Conservation (phyloP, 1,140 invertebrate species). For the Eriocheir sinensis region DNA sequence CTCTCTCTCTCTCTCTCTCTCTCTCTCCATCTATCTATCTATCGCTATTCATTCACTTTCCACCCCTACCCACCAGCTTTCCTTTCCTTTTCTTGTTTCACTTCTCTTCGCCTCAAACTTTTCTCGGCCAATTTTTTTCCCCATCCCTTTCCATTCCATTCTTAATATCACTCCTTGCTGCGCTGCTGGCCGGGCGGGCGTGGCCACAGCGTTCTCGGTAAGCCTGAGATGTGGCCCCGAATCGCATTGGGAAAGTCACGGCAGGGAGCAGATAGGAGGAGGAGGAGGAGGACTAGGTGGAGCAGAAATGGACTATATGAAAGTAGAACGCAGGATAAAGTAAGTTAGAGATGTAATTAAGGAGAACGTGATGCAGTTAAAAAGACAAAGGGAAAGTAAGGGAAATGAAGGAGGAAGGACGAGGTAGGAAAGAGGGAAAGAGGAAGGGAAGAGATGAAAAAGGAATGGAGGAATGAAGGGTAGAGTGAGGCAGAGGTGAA, state of each 20-base stretch:
- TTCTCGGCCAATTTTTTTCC: neutral
- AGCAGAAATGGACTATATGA: too few species aligned
- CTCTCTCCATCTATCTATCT: neutral
- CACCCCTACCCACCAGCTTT: too few species aligned
- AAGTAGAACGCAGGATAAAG: too few species aligned
- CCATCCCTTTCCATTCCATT: neutral
- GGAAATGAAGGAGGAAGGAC: neutral
- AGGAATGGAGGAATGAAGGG: neutral
- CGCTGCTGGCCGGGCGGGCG: neutral
- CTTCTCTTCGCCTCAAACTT: neutral
- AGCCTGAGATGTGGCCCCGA: too few species aligned
- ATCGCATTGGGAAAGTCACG: too few species aligned
- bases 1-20: slow-evolving; percentile 22
- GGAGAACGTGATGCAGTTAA: too few species aligned
- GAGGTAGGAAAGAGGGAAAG: neutral
- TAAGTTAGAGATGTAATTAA: too few species aligned
- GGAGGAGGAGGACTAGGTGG: too few species aligned
- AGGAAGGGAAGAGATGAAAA: neutral
- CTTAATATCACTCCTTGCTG: neutral
- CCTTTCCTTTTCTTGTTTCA: too few species aligned
- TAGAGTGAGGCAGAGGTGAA: too few species aligned
- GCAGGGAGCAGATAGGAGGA: neutral
- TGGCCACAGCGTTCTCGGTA: too few species aligned
- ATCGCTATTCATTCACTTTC: neutral
- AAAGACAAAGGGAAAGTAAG: too few species aligned